Evolutionary conservation across 2,888 invertebrate species (phyloP), one percentile per base, ranked within the genome.

Genomic region (Heliconius ismenius): DNA sequence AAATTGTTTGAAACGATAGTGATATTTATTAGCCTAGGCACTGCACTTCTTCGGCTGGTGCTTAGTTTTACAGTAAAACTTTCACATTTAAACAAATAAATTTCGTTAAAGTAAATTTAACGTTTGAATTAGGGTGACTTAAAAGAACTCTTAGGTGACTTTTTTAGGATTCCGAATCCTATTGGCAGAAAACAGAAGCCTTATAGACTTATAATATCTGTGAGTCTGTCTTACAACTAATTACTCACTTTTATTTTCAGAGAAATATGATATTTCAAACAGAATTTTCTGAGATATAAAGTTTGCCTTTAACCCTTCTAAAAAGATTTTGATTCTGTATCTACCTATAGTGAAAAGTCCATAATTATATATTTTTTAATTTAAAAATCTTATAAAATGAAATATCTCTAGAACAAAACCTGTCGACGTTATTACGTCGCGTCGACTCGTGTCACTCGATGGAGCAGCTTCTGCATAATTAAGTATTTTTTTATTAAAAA

Each of bases 401-500:
- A 79, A 68, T 77, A 77, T 77, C 72, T 72, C 26, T 64, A 65
- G 70, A 76, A 74, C 76, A 79, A 77, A 76, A 76, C 62, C 76
- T 74, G 74, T 74, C 74, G 69, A 73, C 58, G 73, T 74, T 78
- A 79, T 78, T 74, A 77, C 76, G 67, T 72, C 68, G 74, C 64
- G 70, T 49, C 65, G 72, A 77, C 67, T 72, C 76, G 74, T 74
- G 74, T 68, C 79, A 77, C 75, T 74, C 74, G 76, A 73, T 67
- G 70, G 65, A 64, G 26, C 63, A 74, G 39, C n/a, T 73, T 65
- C 74, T 74, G 74, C 76, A 79, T 79, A 77, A 79, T 79, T 76
- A 76, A 67, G 70, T 74, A 65, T 73, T 73, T 65, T 79, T 76
- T 76, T 77, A 75, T 67, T 72, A 75, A 77, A 79, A 77, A 77